Base-by-base conservation (phyloP, 2,113 vertebrate species). In the Atractosteus spatula region DNA sequence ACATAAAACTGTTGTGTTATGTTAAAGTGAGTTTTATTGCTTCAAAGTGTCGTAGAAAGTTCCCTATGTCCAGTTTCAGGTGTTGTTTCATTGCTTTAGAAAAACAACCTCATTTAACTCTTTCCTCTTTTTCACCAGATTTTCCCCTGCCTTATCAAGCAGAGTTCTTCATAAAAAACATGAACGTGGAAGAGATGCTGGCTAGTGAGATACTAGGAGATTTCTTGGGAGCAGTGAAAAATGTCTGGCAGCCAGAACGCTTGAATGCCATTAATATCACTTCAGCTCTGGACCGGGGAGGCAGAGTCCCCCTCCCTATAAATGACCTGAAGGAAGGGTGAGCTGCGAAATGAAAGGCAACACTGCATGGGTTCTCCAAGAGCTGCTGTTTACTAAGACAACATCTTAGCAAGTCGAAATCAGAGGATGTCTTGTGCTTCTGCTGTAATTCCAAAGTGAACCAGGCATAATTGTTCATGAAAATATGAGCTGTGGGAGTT, bases 131-230 rank as follows among this genome's bases (percentile, higher is more conserved):
- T 71, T 69, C 74, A 14, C 78, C 81, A 99, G 97, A 99, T 85
- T 97, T 96, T 83, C 96, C 95, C 0, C 87, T 99, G 55, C 96
- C 93, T 0, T 99, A 93, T 78, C 97, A 99, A 89, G 97, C 96
- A 0, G 97, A 99, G 83, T 99, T 99, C 86, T 99, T 95, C 90
- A 94, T 99, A 80, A 96, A 89, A 82, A 99, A 99, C 79, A 99
- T 99, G 97, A 99, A 99, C 0, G 97, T 99, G 44, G 97, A 99
- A 84, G 97, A 99, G 83, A 98, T 99, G 94, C 81, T 99, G 80
- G 96, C 97, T 79, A 99, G 97, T 29, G 96, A 99, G 88, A 94
- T 99, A 71, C 91, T 99, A 44, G 97, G 97, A 0, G 97, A 99
- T 84, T 99, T 99, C 70, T 92, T 99, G 0, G 97, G 97, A 66